A percentile compares a stretch with the other conserved stretches of the same genome.
These are phyloP conservation scores for Cardiocondyla obscurior DNA, from an alignment of 1,140 invertebrate species.

Conservation along the genomic window DNA sequence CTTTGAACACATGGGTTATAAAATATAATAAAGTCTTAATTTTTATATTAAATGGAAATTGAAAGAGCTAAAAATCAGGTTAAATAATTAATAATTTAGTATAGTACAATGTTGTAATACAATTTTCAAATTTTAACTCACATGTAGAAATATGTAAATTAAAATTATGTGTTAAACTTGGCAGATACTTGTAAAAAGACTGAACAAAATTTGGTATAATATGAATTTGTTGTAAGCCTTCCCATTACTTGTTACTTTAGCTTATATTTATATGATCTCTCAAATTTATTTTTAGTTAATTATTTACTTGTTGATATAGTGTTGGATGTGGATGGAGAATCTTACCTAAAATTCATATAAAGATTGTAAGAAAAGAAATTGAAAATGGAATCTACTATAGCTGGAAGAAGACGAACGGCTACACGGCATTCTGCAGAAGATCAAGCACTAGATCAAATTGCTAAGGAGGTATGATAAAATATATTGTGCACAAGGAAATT, in stretches of 20 bases:
- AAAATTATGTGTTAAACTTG: not conserved
- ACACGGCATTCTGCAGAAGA: slow-evolving; percentile 92
- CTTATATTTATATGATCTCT: slow-evolving; percentile 34
- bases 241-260: not conserved
- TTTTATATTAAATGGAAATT: not conserved
- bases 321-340: slow-evolving; percentile 61
- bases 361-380: slow-evolving; percentile 41
- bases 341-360: slow-evolving; percentile 39
- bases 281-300: slow-evolving; percentile 38
- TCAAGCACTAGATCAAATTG: slow-evolving; percentile 94
- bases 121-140: not conserved
- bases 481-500: slow-evolving; percentile 3
- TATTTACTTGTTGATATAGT: slow-evolving; percentile 66
- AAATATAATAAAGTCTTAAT: not conserved
- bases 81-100: not conserved
- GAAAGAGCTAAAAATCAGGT: not conserved
- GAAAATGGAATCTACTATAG: slow-evolving; percentile 86
- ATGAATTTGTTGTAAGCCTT: not conserved
- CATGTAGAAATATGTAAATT: not conserved
- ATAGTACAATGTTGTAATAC: not conserved
- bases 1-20: not conserved
- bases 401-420: slow-evolving; percentile 88
- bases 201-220: not conserved
- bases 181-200: not conserved
- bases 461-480: slow-evolving; percentile 89